A percentile compares a stretch with the other conserved stretches of the same genome.
These are phyloP conservation scores for Lasius fuliginosus DNA, from an alignment of 2,888 invertebrate species.

Conservation along the genomic window DNA sequence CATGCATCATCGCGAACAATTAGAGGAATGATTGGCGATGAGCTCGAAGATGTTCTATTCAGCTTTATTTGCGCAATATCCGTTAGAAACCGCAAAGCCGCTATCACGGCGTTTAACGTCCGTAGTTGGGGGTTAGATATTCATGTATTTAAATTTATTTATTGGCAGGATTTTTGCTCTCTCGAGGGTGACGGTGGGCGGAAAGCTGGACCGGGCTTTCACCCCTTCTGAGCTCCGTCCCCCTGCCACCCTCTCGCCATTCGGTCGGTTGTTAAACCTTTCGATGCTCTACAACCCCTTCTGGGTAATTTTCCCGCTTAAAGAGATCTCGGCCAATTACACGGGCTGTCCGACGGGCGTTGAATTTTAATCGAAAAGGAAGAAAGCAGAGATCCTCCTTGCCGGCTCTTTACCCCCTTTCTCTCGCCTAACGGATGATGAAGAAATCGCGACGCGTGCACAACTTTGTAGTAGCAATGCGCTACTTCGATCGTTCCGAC, in stretches of 20 bases:
- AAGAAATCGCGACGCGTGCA: conserved; percentile 21
- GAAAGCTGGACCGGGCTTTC: conserved; percentile 49
- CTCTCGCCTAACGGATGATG: background rate
- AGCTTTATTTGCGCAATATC: conserved; percentile 61
- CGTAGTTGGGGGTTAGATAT: conserved; percentile 79
- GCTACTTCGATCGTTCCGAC: conserved; percentile 21
- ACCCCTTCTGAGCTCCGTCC: conserved; percentile 29
- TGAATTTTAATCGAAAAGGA: conserved; percentile 86
- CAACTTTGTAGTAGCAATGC: background rate
- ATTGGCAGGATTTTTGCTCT: conserved; percentile 84
- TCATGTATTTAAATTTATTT: conserved; percentile 86
- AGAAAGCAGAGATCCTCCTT: conserved; percentile 76
- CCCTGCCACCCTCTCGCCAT: conserved; percentile 53
- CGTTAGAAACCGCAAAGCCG: conserved; percentile 67
- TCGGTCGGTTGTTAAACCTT: conserved; percentile 74
- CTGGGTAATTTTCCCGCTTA: conserved; percentile 85
- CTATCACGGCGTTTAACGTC: conserved; percentile 66
- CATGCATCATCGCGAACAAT: conserved; percentile 10
- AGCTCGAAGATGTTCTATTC: conserved; percentile 13
- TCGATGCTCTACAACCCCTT: conserved; percentile 81
- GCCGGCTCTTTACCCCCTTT: conserved; percentile 59
- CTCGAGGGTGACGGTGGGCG: conserved; percentile 70
- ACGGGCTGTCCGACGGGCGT: conserved; percentile 82
- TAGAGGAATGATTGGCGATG: background rate
- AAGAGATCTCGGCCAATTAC: conserved; percentile 86